Evolutionary conservation across 2,888 invertebrate genomes (phyloP), one percentile per base, ranked within the genome.

Genomic region (Argyresthia goedartella): DNA sequence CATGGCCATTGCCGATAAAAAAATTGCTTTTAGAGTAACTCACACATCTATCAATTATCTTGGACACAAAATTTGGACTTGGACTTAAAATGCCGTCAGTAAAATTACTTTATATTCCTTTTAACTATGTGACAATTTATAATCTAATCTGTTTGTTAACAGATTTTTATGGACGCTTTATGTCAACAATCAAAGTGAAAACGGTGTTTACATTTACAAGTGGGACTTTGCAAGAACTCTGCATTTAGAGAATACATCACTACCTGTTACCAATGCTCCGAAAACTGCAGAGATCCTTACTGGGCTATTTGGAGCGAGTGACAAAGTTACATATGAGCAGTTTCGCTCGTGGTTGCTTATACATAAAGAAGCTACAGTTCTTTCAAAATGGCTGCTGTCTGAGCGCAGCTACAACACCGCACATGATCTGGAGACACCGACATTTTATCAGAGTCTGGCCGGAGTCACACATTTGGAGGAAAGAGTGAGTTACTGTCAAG

Each of bases 371-470:
- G 93, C 93, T 0, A 95, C 95, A 0, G 91, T 94, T 14, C 76
- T 95, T 11, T 93, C 93, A 1, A 91, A 91, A 63, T 97, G 97
- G 96, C 78, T 96, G 56, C 76, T 96, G 15, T 89, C 91, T 1
- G 92, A 93, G 62, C 88, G 89, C 3, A 89, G 90, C 61, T 91
- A 94, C 45, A 91, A 91, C 50, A 85, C 95, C 6, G 92, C 92
- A 46, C 93, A 94, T 56, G 95, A 96, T 66, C 80, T 93, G 67
- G 95, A 96, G 73, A 95, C 95, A 1, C 93, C 93, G 0, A 96
- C 96, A 0, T 97, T 97, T 71, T 97, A 97, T 76, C 97, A 97
- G 73, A 96, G 96, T 51, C 85, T 97, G 55, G 95, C 97, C 43
- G 97, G 97, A 36, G 97, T 97, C 36, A 97, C 97, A 16, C 97